Conservation (phyloP, 2,797 vertebrate species). For the Gymnoscopelus microlampas region DNA sequence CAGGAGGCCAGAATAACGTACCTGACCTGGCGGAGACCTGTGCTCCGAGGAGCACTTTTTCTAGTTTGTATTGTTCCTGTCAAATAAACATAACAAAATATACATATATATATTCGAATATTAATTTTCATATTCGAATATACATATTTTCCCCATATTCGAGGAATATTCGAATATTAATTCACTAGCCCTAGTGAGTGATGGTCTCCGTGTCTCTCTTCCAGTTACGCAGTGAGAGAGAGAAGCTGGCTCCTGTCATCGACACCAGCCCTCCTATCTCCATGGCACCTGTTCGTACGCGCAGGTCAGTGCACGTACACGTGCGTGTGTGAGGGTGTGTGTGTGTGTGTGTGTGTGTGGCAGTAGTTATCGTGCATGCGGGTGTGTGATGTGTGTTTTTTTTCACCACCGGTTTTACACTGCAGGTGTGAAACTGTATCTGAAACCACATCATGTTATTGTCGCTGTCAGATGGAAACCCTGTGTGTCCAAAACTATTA, state of each 20-base stretch:
- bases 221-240: conserved; percentile 84
- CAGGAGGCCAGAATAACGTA: too few relatives aligned
- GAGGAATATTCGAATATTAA: too few relatives aligned
- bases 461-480: not conserved
- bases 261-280: conserved; percentile 80
- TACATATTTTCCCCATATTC: too few relatives aligned
- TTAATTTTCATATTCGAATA: too few relatives aligned
- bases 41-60: too few relatives aligned
- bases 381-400: conserved; percentile 20
- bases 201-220: conserved; percentile 61
- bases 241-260: conserved; percentile 83
- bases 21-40: too few relatives aligned
- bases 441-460: not conserved
- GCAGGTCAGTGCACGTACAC: conserved; percentile 79
- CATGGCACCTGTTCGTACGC: conserved; percentile 77
- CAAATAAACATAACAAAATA: too few relatives aligned
- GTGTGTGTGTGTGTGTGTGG: conserved; percentile 12
- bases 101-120: too few relatives aligned
- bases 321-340: conserved; percentile 17
- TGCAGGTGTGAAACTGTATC: too few relatives aligned
- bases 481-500: too few relatives aligned
- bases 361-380: conserved; percentile 33
- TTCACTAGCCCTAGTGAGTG: too few relatives aligned
- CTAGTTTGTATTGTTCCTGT: too few relatives aligned
- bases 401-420: conserved; percentile 1